A percentile compares a stretch with the other conserved stretches of the same genome.
Conservation (phyloP, 2,113 vertebrate species). For the Camelus bactrianus region DNA sequence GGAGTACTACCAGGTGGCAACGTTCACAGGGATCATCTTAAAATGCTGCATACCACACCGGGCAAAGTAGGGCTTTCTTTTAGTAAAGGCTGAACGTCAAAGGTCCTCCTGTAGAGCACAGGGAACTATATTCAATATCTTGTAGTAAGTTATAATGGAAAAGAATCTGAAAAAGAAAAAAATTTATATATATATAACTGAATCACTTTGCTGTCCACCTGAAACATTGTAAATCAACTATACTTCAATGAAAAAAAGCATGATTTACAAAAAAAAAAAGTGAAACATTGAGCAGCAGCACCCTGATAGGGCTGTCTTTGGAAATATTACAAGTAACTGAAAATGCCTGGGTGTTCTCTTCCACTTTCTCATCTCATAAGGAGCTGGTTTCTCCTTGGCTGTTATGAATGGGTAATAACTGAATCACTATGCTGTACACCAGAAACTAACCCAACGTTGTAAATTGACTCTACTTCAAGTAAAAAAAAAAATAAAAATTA, state of each 20-base stretch:
- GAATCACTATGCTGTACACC: too few relatives aligned
- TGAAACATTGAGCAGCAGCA: neutral
- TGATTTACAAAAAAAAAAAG: neutral
- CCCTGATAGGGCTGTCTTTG: neutral
- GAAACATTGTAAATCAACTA: too few relatives aligned
- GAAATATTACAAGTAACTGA: neutral
- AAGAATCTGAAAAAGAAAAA: too few relatives aligned
- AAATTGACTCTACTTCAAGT: too few relatives aligned
- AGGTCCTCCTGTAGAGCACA: too few relatives aligned
- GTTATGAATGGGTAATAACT: neutral
- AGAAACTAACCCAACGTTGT: too few relatives aligned
- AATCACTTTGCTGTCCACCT: too few relatives aligned
- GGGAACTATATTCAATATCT: too few relatives aligned
- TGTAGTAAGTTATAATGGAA: too few relatives aligned
- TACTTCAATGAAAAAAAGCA: too few relatives aligned
- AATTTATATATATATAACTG: too few relatives aligned
- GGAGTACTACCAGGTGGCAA: neutral
- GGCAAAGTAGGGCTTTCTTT: neutral
- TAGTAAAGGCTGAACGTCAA: neutral
- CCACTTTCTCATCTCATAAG: neutral
- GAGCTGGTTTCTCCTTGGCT: neutral
- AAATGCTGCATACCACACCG: neutral
- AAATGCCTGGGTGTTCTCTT: neutral
- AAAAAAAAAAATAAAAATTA: too few relatives aligned
- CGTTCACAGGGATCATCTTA: neutral